Evolutionary conservation across 2,113 vertebrate species (phyloP).

Genomic region (Notarius quadriscutis): DNA sequence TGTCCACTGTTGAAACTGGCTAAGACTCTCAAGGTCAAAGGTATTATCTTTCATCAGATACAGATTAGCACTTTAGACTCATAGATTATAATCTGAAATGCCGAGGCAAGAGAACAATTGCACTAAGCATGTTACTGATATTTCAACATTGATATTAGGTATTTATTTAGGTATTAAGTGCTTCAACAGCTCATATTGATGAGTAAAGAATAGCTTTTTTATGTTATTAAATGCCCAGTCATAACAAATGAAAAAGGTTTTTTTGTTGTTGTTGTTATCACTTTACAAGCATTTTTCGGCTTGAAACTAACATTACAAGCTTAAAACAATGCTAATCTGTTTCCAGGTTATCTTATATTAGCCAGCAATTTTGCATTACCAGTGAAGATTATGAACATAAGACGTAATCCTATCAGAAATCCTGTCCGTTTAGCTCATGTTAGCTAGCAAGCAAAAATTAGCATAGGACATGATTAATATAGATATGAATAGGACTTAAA

Average conservation of each 20-base stretch:
- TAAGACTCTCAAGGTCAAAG: slow-evolving; percentile 41
- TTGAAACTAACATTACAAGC: neutral
- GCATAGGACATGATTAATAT: neutral
- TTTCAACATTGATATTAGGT: neutral
- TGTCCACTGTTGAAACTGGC: neutral
- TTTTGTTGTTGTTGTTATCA: neutral
- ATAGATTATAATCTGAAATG: slow-evolving; percentile 4
- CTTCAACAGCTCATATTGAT: neutral
- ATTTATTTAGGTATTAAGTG: neutral
- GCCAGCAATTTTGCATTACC: neutral
- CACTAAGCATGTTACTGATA: neutral
- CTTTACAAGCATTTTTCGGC: too few species aligned
- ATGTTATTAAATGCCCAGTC: neutral
- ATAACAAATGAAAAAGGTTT: neutral
- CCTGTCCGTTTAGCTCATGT: neutral
- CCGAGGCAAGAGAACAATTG: neutral
- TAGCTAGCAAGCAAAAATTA: neutral
- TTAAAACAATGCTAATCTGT: neutral
- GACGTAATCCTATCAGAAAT: neutral
- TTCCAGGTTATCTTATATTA: neutral
- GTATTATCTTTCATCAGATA: slow-evolving; percentile 34
- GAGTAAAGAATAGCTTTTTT: neutral
- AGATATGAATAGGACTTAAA: neutral
- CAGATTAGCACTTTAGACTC: slow-evolving; percentile 8
- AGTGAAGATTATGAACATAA: neutral